Evolutionary conservation across 2,888 invertebrate species (phyloP).

Genomic region (Aricia artaxerxes): DNA sequence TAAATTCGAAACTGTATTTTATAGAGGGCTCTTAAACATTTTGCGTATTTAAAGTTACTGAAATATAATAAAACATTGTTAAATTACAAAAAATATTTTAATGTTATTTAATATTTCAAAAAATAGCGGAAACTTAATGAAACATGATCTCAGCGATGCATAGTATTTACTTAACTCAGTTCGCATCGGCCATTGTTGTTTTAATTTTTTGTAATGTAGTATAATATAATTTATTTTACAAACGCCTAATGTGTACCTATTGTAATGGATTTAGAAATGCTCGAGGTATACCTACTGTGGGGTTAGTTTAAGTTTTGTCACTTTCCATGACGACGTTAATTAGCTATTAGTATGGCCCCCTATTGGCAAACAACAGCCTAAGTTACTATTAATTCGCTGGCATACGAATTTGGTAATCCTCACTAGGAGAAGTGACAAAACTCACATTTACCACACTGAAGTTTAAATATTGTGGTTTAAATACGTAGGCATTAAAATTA

Average conservation of each 20-base stretch:
- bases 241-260: slow-evolving; percentile 13
- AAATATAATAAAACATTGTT: slow-evolving; percentile 12
- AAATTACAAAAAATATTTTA: not conserved
- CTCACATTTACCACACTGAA: not conserved
- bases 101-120: slow-evolving; percentile 8
- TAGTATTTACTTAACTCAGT: slow-evolving; percentile 59
- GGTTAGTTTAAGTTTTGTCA: not conserved
- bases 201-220: slow-evolving; percentile 13
- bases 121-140: slow-evolving; percentile 37
- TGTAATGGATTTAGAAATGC: not conserved
- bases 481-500: slow-evolving; percentile 6
- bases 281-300: not conserved
- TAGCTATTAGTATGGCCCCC: not conserved
- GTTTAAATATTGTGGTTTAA: slow-evolving; percentile 9
- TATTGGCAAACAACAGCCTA: not conserved
- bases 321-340: not conserved
- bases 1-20: slow-evolving; percentile 1
- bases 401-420: not conserved
- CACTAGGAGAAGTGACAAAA: not conserved
- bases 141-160: slow-evolving; percentile 68
- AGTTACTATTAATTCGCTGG: not conserved
- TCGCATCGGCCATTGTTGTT: slow-evolving; percentile 55
- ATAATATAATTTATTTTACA: not conserved
- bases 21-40: not conserved
- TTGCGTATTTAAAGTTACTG: slow-evolving; percentile 13